Base-by-base conservation (phyloP, 1,140 invertebrate species). In the Bilobella aurantiaca region DNA sequence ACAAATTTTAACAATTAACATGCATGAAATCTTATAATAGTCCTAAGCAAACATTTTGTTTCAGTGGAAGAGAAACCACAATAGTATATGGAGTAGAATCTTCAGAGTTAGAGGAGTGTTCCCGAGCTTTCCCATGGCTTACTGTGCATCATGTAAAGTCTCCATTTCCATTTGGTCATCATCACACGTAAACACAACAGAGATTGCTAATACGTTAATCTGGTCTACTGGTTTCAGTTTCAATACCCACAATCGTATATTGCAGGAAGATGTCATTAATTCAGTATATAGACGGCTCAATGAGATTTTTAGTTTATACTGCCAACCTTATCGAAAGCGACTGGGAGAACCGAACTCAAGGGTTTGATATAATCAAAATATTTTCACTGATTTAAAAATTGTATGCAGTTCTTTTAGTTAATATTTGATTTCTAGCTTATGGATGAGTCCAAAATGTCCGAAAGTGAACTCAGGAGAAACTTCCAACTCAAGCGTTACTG, bases 291-390 rank as follows among this genome's bases (percentile, higher is more conserved):
- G 87, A 94, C 75, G 81, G 83, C 14, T 89, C 88, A 1, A 77
- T 96, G 34, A 80, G 93, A 62, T 84, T 97, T 47, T 84, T 96
- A 2, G 84, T 98, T 25, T 91, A 89, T 1, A 97, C 94, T 0
- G 92, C 93, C 0, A 98, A 98, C 81, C 78, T 97, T 1, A 88
- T 95, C 70, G 80, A 85, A 31, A 84, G 87, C 64, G 94, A 98
- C 79, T 98, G 94, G 94, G 82, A 88, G 72, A 90, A 96, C 76
- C 86, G 92, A 75, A 94, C 92, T 16, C 94, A 98, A 80, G 92
- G 91, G 88, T 90, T 75, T 79, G n/a, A 65, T 74, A 23, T 18
- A 37, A 60, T n/a, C 0, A 27, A 62, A 56, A 56, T 16, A 25
- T 56, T 23, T 56, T 56, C 12, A 82, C 0, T 78, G 82, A 23